Base-by-base conservation (phyloP, 1,140 invertebrate genomes). In the Drosophila yakuba region DNA sequence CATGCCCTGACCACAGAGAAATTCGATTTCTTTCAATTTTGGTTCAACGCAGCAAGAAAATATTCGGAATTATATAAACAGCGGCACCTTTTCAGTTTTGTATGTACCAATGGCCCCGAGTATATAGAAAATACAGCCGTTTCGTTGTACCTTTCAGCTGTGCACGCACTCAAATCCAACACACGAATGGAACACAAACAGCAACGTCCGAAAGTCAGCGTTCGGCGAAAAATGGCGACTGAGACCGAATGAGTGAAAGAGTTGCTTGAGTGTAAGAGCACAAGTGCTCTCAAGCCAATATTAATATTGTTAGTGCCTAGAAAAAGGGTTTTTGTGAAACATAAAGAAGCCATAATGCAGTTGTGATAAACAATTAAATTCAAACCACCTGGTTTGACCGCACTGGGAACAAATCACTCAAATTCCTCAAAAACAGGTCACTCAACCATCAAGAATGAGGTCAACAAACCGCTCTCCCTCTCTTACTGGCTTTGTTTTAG, bases 81-180 rank as follows among this genome's bases (percentile, higher is more conserved):
- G 68, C 69, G 73, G 35, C 60, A 89, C 66, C 71, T 84, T 74
- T 67, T 58, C 48, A 76, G 48, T 72, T 72, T 79, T 83, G 48
- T 79, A 83, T 83, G 48, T 79, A 83, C 52, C 47, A 80, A 44
- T 15, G n/a, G 48, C 28, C n/a, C 59, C 57, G 54, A 36, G 51
- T 86, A 78, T 66, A 71, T 77, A 85, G 51, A 71, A 59, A 72
- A 66, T 45, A 68, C 64, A 58, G 47, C 66, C 38, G 59, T 66
- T 79, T 50, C 78, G 48, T 48, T 58, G 28, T 52, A 44, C 50
- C 64, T 80, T 78, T 72, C 62, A 80, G 80, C 73, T 89, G 73
- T 83, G 84, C 84, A 88, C 83, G 80, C 80, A 88, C 85, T 80
- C 80, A 84, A 89, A 71, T 67, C 47, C 80, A 88, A 88, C 63